These are phyloP conservation scores for Pelobates fuscus DNA, from an alignment of 2,113 vertebrate genomes.

Conservation along the genomic window DNA sequence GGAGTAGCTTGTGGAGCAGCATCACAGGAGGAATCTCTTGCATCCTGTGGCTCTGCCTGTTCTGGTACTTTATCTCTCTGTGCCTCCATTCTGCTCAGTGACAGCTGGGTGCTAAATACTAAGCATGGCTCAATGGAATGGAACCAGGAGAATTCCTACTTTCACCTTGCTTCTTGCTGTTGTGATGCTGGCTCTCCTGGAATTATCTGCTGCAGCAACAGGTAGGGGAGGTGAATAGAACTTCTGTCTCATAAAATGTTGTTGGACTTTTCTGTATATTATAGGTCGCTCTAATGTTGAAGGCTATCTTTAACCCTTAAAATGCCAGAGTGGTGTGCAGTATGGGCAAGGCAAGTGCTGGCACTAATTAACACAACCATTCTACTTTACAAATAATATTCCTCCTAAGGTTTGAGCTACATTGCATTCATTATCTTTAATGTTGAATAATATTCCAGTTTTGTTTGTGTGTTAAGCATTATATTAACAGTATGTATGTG, in stretches of 20 bases:
- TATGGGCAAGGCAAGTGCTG: too few species aligned
- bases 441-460: too few species aligned
- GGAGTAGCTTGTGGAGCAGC: conserved; percentile 26
- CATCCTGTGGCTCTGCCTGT: conserved; percentile 6
- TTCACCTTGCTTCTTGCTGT: conserved; percentile 29
- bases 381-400: too few species aligned
- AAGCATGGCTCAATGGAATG: conserved; percentile 37
- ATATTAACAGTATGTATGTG: too few species aligned
- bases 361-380: too few species aligned
- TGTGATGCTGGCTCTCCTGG: conserved; percentile 26
- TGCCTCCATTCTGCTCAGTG: background rate
- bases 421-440: too few species aligned
- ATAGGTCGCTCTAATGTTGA: too few species aligned
- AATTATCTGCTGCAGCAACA: conserved; percentile 36
- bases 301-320: too few species aligned
- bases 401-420: too few species aligned
- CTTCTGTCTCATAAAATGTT: background rate
- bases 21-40: conserved; percentile 20
- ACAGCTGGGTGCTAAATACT: conserved; percentile 4
- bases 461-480: too few species aligned
- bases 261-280: background rate
- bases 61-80: conserved; percentile 13
- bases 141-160: conserved; percentile 12
- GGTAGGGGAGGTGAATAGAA: conserved; percentile 38
- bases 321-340: too few species aligned